A percentile compares a stretch with the other conserved stretches of the same genome.
These are phyloP conservation scores for Gulo gulo DNA, from an alignment of 2,113 vertebrate genomes.

Conservation along the genomic window DNA sequence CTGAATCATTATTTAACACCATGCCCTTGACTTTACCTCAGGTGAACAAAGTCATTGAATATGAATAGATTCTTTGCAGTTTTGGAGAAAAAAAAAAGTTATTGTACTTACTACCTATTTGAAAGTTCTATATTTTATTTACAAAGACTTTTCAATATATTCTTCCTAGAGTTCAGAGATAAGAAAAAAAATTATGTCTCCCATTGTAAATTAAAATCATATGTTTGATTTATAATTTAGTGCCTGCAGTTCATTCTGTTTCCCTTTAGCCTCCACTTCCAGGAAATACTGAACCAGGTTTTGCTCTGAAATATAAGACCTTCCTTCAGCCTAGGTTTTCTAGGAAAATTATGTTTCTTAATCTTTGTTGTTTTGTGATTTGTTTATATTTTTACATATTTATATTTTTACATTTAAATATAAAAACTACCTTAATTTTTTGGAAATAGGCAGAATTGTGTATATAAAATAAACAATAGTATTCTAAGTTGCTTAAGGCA, in stretches of 20 bases:
- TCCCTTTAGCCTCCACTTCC: not conserved
- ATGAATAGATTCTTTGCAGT: not conserved
- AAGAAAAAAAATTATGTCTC: not conserved
- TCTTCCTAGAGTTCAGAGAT: not conserved
- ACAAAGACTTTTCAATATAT: not conserved
- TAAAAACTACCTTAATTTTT: not conserved
- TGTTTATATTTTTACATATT: not conserved
- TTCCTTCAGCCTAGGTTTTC: not conserved
- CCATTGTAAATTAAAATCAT: not conserved
- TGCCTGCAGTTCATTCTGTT: not conserved
- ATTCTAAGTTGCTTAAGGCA: not conserved
- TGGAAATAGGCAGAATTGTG: not conserved
- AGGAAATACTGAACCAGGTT: not conserved
- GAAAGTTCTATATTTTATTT: not conserved
- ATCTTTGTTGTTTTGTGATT: not conserved
- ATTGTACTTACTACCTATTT: not conserved
- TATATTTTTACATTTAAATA: not conserved
- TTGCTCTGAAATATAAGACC: not conserved
- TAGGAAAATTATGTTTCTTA: not conserved
- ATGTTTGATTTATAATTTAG: not conserved
- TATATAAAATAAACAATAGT: not conserved
- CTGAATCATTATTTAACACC: not conserved
- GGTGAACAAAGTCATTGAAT: not conserved
- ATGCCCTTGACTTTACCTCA: not conserved
- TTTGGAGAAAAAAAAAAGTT: not conserved